Base-by-base conservation (phyloP, 2,797 vertebrate species). In the Epinephelus coioides region DNA sequence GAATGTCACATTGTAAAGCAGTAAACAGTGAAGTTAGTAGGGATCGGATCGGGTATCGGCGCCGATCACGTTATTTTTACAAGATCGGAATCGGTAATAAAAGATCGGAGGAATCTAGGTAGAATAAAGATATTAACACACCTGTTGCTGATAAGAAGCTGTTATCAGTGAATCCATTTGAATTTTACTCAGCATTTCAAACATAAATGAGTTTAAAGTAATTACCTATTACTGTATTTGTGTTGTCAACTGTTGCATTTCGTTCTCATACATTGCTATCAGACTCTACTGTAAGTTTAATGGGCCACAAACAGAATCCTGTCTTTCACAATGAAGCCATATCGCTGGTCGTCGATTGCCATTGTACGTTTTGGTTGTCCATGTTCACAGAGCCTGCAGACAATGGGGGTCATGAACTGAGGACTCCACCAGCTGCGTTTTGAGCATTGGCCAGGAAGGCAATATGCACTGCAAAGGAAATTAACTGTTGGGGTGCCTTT, bases 381-480 rank as follows among this genome's bases (percentile, higher is more conserved):
- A 9, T 67, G 82, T 82, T 83, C 64, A 76, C 69, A 70, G 76
- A 78, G 44, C 68, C 34, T 3, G 66, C 57, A 73, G 81, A 86
- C 76, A 85, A 78, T 86, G 51, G 21, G 59, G 83, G 79, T 88
- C 71, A 51, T 77, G 84, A 87, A 87, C 69, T 64, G 62, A 80
- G 65, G 79, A 59, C 85, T 79, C 47, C 62, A 71, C 50, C 65
- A 64, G 77, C 79, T 79, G 73, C 30, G 1, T 72, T 75, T 56
- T 10, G 59, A 69, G 62, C 66, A 80, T 78, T 73, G 65, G 80
- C 61, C 76, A 75, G 79, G 79, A 85, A 90, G 64, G 60, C 72
- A 68, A 64, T 84, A 82, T 79, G 79, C 73, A 84, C 74, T 76
- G 62, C 71, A 65, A 61, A 82, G 89, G 87, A 91, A 85, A 84